Evolutionary conservation across 2,113 vertebrate genomes (phyloP).

Genomic region (Andinoacara biseriatus): DNA sequence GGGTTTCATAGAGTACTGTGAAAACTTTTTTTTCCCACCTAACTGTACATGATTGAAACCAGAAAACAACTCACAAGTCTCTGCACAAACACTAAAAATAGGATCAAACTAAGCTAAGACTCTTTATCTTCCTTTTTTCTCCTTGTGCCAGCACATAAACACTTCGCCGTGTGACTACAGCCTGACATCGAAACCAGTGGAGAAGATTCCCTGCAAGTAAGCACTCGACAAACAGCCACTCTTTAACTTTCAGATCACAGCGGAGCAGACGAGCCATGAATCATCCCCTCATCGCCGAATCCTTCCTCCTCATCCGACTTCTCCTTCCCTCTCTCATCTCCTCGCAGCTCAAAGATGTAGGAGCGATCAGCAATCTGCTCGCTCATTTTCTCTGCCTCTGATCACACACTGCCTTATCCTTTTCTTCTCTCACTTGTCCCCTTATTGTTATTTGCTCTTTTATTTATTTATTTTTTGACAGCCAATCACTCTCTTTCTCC

Average conservation of each 20-base stretch:
- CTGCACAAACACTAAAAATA: not conserved
- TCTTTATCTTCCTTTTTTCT: constrained; percentile 9
- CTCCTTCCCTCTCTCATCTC: constrained; percentile 35
- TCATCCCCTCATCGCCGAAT: constrained; percentile 51
- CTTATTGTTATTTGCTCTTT: not conserved
- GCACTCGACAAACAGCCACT: constrained; percentile 51
- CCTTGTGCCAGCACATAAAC: constrained; percentile 69
- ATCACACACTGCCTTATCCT: constrained; percentile 27
- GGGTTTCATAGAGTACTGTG: not conserved
- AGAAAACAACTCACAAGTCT: not conserved
- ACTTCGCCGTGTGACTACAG: constrained; percentile 77
- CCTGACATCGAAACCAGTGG: constrained; percentile 69
- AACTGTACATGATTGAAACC: not conserved
- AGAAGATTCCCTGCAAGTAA: constrained; percentile 83
- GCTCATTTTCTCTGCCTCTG: constrained; percentile 40
- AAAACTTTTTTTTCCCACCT: not conserved
- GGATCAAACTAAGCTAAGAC: not conserved
- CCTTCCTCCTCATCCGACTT: constrained; percentile 10
- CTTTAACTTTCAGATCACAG: constrained; percentile 47
- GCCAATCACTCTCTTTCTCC: not conserved
- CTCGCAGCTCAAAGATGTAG: constrained; percentile 34
- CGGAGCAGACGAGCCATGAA: constrained; percentile 20
- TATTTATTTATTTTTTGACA: not conserved
- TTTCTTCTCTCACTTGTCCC: constrained; percentile 25
- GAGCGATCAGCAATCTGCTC: constrained; percentile 31